phyloP scores from a whole-genome alignment of 2,113 vertebrate genomes.

The Fregata magnificens region DNA sequence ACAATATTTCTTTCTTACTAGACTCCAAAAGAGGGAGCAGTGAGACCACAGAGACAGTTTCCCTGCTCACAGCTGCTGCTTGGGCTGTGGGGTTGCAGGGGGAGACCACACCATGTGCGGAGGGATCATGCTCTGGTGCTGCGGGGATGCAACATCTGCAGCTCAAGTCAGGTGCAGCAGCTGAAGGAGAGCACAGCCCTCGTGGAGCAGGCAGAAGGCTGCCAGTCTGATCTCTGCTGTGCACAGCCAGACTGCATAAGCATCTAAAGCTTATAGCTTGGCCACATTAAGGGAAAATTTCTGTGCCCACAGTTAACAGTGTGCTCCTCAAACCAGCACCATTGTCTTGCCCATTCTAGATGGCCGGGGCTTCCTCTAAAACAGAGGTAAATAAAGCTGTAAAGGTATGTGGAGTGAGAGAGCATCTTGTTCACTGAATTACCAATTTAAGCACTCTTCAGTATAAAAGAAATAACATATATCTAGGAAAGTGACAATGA shows the following conservation, averaged over 20 bases:
- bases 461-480: background rate
- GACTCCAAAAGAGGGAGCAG: background rate
- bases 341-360: background rate
- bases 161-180: background rate
- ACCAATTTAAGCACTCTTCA: background rate
- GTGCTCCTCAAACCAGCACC: background rate
- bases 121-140: background rate
- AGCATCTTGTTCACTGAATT: background rate
- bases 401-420: background rate
- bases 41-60: background rate
- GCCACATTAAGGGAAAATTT: background rate
- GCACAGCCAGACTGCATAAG: background rate
- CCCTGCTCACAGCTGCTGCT: background rate
- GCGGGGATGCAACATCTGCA: background rate
- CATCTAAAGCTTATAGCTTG: background rate
- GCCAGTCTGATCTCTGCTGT: background rate
- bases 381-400: background rate
- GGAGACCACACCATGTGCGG: rapidly evolving
- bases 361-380: background rate
- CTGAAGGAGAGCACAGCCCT: background rate
- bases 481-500: background rate
- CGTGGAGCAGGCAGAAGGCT: background rate
- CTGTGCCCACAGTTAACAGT: rapidly evolving
- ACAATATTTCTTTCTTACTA: background rate
- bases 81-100: background rate